Conservation (phyloP, 2,888 invertebrate genomes). For the Aporophyla nigra region DNA sequence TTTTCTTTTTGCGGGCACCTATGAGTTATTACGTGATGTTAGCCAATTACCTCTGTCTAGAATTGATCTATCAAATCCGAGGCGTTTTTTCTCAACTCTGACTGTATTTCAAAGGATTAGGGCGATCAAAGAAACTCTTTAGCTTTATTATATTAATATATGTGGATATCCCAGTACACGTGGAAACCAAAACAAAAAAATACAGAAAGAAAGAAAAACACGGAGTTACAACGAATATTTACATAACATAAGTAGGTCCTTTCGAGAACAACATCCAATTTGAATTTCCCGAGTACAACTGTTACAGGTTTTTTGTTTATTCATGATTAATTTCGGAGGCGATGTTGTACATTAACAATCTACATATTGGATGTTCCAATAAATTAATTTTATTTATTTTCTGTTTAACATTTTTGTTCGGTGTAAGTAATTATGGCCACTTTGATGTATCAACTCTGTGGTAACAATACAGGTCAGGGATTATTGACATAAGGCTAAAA, state of each 20-base stretch:
- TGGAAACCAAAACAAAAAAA: not conserved
- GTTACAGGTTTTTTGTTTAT: slow-evolving; percentile 54
- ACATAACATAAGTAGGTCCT: slow-evolving; percentile 51
- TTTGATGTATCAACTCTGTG: not conserved
- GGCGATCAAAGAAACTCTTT: too few relatives aligned
- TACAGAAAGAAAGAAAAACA: slow-evolving; percentile 19
- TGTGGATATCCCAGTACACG: not conserved
- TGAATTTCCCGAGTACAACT: slow-evolving; percentile 46
- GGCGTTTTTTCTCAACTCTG: not conserved
- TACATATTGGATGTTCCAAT: slow-evolving; percentile 8
- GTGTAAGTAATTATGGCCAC: not conserved
- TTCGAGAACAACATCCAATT: slow-evolving; percentile 49
- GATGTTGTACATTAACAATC: slow-evolving; percentile 10
- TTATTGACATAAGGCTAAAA: too few relatives aligned
- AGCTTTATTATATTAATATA: too few relatives aligned
- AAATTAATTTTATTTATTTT: slow-evolving; percentile 8
- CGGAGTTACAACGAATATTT: slow-evolving; percentile 28
- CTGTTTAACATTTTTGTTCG: not conserved
- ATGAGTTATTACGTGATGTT: too few relatives aligned
- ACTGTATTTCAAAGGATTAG: not conserved
- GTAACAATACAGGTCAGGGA: not conserved
- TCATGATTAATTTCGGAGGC: slow-evolving; percentile 51
- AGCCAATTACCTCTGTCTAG: too few relatives aligned
- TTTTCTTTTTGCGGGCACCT: too few relatives aligned
- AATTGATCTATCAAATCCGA: not conserved